Conservation (phyloP, 2,888 invertebrate species). For the Alloscopus bannaensis region DNA sequence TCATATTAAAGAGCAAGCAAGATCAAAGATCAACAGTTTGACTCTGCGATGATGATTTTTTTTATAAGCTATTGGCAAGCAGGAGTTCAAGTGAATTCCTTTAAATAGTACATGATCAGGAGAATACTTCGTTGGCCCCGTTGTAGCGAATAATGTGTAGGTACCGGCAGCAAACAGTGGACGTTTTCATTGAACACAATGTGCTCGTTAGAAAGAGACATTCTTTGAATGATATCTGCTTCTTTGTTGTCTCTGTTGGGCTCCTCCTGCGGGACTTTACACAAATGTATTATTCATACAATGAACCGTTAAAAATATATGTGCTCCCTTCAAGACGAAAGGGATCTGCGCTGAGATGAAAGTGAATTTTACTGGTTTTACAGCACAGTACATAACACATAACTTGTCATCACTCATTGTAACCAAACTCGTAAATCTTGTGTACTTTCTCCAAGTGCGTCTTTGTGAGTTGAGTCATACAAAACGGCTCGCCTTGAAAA, state of each 20-base stretch:
- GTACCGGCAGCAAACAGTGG: too few species aligned
- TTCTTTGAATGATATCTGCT: conserved; percentile 14
- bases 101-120: too few species aligned
- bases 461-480: conserved; percentile 14
- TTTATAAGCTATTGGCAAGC: conserved; percentile 6
- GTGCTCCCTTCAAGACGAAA: too few species aligned
- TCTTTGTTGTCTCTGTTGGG: conserved; percentile 10
- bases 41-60: conserved; percentile 13
- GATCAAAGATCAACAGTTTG: conserved; percentile 11
- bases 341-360: background rate
- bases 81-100: too few species aligned
- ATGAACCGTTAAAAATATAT: conserved; percentile 3
- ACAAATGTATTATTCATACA: conserved; percentile 59
- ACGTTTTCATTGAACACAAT: too few species aligned
- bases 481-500: conserved; percentile 23
- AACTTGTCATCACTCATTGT: conserved; percentile 29
- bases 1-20: too few species aligned
- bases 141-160: too few species aligned
- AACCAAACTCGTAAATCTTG: conserved; percentile 26
- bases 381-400: background rate
- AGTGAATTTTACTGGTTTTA: background rate
- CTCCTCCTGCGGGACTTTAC: conserved; percentile 18
- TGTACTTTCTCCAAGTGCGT: conserved; percentile 15
- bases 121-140: too few species aligned
- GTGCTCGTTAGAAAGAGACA: too few species aligned